These are phyloP conservation scores for Anthrax anthrax DNA, from an alignment of 2,888 invertebrate genomes.

Conservation along the genomic window DNA sequence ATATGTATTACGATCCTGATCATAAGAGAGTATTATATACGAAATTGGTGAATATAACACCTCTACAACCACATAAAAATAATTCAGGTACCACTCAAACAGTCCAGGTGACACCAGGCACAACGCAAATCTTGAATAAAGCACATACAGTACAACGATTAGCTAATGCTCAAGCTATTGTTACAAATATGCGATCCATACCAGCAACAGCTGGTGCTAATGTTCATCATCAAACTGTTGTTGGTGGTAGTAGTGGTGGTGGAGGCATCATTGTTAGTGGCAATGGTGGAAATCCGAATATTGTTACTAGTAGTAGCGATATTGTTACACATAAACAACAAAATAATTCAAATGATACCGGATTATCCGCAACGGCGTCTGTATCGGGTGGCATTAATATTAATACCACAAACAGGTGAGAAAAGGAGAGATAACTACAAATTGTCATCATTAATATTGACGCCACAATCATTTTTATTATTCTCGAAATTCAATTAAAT, in stretches of 20 bases:
- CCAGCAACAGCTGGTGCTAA: conserved; percentile 2
- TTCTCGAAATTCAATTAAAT: neutral
- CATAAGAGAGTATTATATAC: conserved; percentile 31
- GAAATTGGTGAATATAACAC: conserved; percentile 28
- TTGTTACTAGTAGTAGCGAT: neutral
- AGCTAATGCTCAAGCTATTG: conserved; percentile 11
- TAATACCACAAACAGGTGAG: conserved; percentile 35
- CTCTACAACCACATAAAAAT: conserved; percentile 22
- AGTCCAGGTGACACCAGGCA: conserved; percentile 6
- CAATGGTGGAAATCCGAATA: too few relatives aligned
- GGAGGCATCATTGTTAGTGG: neutral
- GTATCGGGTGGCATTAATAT: conserved; percentile 15
- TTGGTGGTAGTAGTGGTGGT: neutral
- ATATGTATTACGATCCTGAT: conserved; percentile 14
- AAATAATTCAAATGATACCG: conserved; percentile 5
- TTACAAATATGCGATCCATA: conserved; percentile 9
- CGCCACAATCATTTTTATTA: neutral
- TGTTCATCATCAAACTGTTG: neutral
- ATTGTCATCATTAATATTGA: neutral
- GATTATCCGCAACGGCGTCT: neutral
- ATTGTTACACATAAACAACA: conserved; percentile 8
- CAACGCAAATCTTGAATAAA: conserved; percentile 9
- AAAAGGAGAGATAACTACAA: conserved; percentile 33
- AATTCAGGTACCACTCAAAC: conserved; percentile 6
- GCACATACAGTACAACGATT: conserved; percentile 17